Conservation (phyloP, 2,888 invertebrate species). For the Plemyria rubiginata region DNA sequence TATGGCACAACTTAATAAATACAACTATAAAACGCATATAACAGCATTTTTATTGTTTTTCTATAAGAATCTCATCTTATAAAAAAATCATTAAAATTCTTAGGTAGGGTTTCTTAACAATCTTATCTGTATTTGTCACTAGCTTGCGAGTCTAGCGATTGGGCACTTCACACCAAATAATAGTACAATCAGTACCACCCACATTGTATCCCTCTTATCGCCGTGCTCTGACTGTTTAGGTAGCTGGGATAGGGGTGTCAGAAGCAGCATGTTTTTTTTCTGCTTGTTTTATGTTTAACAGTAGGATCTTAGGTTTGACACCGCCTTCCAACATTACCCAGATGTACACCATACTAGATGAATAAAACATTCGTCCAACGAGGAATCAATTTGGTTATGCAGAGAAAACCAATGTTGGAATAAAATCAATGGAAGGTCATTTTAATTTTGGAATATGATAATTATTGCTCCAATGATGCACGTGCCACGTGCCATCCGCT, state of each 20-base stretch:
- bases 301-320: not conserved
- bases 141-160: slow-evolving; percentile 43
- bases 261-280: not conserved
- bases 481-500: not conserved
- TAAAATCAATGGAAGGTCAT: too few species aligned
- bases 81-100: not conserved
- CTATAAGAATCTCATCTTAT: not conserved
- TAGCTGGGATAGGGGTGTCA: slow-evolving; percentile 33
- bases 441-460: not conserved
- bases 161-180: slow-evolving; percentile 53
- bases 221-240: slow-evolving; percentile 35
- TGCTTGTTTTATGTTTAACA: not conserved
- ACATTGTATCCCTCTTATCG: slow-evolving; percentile 54
- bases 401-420: too few species aligned
- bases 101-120: slow-evolving; percentile 9
- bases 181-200: slow-evolving; percentile 53
- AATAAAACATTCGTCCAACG: not conserved
- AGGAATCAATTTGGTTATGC: not conserved
- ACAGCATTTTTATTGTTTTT: not conserved
- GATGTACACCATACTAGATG: not conserved
- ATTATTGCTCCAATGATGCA: not conserved
- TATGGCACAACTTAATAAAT: not conserved
- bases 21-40: not conserved
- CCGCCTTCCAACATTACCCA: not conserved
- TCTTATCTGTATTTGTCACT: slow-evolving; percentile 24